A percentile compares a stretch with the other conserved stretches of the same genome.
Evolutionary conservation across 2,113 vertebrate genomes (phyloP).

Genomic region (Cyprinus carpio): DNA sequence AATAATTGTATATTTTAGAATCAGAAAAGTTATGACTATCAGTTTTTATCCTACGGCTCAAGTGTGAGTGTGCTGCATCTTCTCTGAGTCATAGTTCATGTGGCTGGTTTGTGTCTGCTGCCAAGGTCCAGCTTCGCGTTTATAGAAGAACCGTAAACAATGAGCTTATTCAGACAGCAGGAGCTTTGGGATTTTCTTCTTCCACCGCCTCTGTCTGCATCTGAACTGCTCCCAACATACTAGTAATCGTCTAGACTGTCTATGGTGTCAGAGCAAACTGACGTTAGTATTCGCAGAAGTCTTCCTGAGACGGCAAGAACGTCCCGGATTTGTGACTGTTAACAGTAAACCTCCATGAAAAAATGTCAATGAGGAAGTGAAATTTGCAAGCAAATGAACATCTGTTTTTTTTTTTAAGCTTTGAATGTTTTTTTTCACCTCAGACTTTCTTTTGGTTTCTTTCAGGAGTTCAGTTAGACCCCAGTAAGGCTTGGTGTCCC

Average conservation of each 20-base stretch:
- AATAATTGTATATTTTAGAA: neutral
- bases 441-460: neutral
- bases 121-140: constrained; percentile 11
- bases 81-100: neutral
- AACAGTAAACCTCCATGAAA: neutral
- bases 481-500: constrained; percentile 89
- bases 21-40: neutral
- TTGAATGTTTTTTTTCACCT: neutral
- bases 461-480: constrained; percentile 91
- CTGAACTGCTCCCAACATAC: neutral
- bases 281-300: neutral
- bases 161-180: constrained; percentile 37
- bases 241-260: constrained; percentile 9
- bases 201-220: constrained; percentile 2
- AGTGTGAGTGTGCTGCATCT: neutral
- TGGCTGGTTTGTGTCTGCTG: neutral
- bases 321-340: neutral
- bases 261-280: neutral
- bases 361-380: neutral
- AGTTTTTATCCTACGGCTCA: neutral
- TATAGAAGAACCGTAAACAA: constrained; percentile 16
- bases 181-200: constrained; percentile 17
- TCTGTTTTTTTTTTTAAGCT: too few species aligned
- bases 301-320: neutral
- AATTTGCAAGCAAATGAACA: neutral